Evolutionary conservation across 2,797 vertebrate genomes (phyloP).

Genomic region (Microchirus variegatus): DNA sequence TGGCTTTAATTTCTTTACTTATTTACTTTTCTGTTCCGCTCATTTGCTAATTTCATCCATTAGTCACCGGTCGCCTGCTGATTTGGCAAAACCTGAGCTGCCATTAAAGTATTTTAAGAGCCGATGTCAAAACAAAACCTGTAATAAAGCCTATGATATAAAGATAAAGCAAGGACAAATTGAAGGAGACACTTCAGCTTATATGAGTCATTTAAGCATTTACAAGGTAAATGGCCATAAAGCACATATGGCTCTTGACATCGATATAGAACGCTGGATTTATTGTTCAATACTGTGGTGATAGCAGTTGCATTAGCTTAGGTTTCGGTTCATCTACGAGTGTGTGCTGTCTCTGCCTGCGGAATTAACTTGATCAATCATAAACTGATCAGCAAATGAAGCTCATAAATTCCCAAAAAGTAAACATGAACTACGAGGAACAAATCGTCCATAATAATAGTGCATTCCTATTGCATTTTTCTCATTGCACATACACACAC

Average conservation of each 20-base stretch:
- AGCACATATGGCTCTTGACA: constrained; percentile 6
- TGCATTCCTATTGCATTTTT: constrained; percentile 5
- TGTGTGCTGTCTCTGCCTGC: constrained; percentile 10
- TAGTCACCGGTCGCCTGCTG: constrained; percentile 46
- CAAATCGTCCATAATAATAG: constrained; percentile 17
- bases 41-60: constrained; percentile 32
- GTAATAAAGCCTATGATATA: constrained; percentile 23
- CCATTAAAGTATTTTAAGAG: constrained; percentile 42
- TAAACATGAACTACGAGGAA: constrained; percentile 3
- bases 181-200: constrained; percentile 18
- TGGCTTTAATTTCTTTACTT: constrained; percentile 31
- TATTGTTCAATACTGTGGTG: constrained; percentile 21
- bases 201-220: constrained; percentile 8
- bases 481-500: no score
- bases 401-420: constrained; percentile 18
- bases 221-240: constrained; percentile 9
- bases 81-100: constrained; percentile 44
- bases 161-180: constrained; percentile 6
- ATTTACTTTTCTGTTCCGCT: constrained; percentile 31
- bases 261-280: constrained; percentile 19
- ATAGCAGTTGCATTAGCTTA: constrained; percentile 49
- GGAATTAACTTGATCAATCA: constrained; percentile 49
- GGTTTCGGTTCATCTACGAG: constrained; percentile 23
- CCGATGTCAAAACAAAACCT: constrained; percentile 42
- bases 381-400: constrained; percentile 46